Conservation (phyloP, 2,113 vertebrate genomes). For the Stigmatopora nigra region DNA sequence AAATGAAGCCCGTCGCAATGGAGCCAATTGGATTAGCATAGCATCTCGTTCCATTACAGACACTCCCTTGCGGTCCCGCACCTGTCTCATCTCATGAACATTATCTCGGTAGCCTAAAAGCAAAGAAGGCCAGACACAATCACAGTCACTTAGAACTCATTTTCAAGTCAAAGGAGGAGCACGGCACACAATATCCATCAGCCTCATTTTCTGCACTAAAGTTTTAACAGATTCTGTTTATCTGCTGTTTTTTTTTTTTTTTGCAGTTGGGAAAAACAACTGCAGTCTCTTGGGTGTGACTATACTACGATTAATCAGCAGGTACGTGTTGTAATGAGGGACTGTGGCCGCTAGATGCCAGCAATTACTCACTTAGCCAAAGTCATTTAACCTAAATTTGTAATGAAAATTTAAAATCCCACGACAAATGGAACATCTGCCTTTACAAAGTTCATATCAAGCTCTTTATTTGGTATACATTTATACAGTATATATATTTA, state of each 20-base stretch:
- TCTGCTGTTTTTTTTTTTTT: too few species aligned
- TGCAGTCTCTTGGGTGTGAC: too few species aligned
- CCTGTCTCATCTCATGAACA: slow-evolving; percentile 46
- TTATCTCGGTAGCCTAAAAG: slow-evolving; percentile 58
- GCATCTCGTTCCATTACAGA: slow-evolving; percentile 40
- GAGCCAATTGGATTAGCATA: slow-evolving; percentile 29
- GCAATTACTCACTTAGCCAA: too few species aligned
- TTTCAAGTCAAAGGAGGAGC: slow-evolving; percentile 27
- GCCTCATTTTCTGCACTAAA: neutral
- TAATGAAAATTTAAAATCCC: too few species aligned
- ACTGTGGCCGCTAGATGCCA: too few species aligned
- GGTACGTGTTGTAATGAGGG: too few species aligned
- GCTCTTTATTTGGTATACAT: slow-evolving; percentile 99
- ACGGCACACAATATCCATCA: slow-evolving; percentile 3
- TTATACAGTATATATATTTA: slow-evolving; percentile 83
- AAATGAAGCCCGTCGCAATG: neutral
- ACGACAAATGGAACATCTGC: slow-evolving; percentile 23
- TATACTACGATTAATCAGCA: too few species aligned
- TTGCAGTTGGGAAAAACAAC: too few species aligned
- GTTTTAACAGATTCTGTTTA: too few species aligned
- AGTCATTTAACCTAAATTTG: too few species aligned
- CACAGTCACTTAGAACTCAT: slow-evolving; percentile 48
- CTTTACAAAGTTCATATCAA: slow-evolving; percentile 96
- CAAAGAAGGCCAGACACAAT: slow-evolving; percentile 53
- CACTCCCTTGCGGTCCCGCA: slow-evolving; percentile 25